Evolutionary conservation across 2,113 vertebrate species (phyloP), one percentile per base, ranked within the genome.

Genomic region (Hystrix cristata): DNA sequence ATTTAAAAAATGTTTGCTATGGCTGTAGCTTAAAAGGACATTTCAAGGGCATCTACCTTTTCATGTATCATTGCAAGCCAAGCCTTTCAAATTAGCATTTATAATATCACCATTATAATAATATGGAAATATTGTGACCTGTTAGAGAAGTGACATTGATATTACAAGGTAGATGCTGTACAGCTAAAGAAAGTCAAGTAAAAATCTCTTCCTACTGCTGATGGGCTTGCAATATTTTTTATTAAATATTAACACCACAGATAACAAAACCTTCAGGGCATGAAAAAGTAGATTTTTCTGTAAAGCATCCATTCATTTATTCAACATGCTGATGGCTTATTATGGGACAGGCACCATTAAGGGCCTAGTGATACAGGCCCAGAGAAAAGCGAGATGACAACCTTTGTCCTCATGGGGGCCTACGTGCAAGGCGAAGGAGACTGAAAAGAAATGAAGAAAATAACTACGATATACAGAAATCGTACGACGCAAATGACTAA

Each of bases 201-300:
- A 89, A 57, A 79, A 62, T 69, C 16, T 34, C 83, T 25, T 91
- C 60, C n/a, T 87, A 53, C 31, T 13, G 12, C 81, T 79, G 2
- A 29, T 48, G 14, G 74, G 31, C 51, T 46, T 83, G 27, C 27
- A 84, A 53, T n/a, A 57, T 67, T 43, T 81, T 60, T 86, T 89
- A 97, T 90, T 94, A 81, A 90, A 88, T 93, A 91, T 87, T 76
- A 85, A 87, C 11, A 65, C 10, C 31, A 81, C 13, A 43, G 18
- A 71, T 95, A 97, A 85, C 69, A 94, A 57, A 87, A 51, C 1
- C 7, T 85, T 60, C 87, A 38, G n/a, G 51, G 88, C 85, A 80
- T 3, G 23, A 90, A 95, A 92, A 82, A 43, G 67, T 23, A 95
- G 48, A 67, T 62, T 94, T 90, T 43, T 46, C 29, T 78, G 34